These are phyloP conservation scores for Laticauda colubrina DNA, from an alignment of 2,113 vertebrate genomes.

Conservation along the genomic window DNA sequence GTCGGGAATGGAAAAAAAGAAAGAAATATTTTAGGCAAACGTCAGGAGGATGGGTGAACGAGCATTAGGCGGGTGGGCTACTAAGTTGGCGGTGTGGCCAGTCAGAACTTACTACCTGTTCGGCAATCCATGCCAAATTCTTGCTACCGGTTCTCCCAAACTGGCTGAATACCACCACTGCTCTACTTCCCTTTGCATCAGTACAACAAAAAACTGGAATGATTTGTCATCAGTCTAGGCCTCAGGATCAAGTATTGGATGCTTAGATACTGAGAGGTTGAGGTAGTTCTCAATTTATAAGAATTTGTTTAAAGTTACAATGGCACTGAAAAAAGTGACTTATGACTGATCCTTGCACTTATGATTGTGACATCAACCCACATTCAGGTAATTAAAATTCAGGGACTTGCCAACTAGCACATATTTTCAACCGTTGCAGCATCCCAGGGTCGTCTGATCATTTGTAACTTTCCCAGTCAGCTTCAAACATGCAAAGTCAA, in stretches of 20 bases:
- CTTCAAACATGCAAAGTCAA: background rate
- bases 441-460: background rate
- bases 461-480: background rate
- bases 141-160: too few relatives aligned
- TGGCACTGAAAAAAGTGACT: background rate
- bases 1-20: too few relatives aligned
- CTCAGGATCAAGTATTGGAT: background rate
- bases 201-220: background rate
- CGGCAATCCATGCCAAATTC: too few relatives aligned
- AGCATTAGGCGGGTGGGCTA: too few relatives aligned
- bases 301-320: background rate
- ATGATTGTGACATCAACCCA: background rate
- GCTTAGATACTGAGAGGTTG: background rate
- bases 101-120: too few relatives aligned
- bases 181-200: background rate
- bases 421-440: background rate
- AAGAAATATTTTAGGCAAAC: too few relatives aligned
- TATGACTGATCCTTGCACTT: background rate
- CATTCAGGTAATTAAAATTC: background rate
- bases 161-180: too few relatives aligned
- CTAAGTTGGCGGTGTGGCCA: too few relatives aligned
- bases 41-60: too few relatives aligned
- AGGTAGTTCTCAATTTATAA: background rate
- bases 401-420: background rate
- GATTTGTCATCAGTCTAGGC: background rate